Evolutionary conservation across 2,888 invertebrate genomes (phyloP).

Genomic region (Eupithecia inturbata): DNA sequence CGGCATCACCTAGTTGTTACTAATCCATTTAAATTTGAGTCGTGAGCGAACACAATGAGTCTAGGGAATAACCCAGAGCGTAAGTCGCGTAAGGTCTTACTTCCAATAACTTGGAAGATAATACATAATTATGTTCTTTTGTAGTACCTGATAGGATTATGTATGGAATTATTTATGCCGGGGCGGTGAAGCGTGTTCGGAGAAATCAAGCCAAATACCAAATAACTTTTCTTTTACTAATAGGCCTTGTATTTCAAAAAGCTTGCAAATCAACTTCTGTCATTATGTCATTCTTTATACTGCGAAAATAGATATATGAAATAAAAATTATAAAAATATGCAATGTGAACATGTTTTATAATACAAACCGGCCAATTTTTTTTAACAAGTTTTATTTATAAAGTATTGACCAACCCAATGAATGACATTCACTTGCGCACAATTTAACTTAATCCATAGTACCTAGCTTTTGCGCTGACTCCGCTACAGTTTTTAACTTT

Average conservation of each 20-base stretch:
- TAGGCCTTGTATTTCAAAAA: background rate
- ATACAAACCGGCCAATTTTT: no score
- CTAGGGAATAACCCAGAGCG: conserved; percentile 31
- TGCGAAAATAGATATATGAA: no score
- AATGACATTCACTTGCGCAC: no score
- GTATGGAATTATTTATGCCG: background rate
- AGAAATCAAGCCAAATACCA: background rate
- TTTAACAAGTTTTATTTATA: no score
- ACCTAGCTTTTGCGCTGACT: no score
- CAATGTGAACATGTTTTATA: no score
- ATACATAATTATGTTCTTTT: background rate
- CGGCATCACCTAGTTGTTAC: background rate
- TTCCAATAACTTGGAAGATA: conserved; percentile 10
- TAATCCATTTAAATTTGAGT: conserved; percentile 3
- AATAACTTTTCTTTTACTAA: background rate
- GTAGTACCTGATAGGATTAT: background rate
- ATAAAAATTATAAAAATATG: no score
- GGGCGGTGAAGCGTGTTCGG: background rate
- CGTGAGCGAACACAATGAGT: conserved; percentile 16
- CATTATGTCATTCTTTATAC: no score
- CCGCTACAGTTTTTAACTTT: no score
- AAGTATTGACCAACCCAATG: no score
- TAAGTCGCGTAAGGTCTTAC: conserved; percentile 15
- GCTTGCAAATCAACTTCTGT: background rate
- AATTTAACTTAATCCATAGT: no score